These are phyloP conservation scores for Aphelocoma coerulescens DNA, from an alignment of 2,113 vertebrate species.

Conservation along the genomic window DNA sequence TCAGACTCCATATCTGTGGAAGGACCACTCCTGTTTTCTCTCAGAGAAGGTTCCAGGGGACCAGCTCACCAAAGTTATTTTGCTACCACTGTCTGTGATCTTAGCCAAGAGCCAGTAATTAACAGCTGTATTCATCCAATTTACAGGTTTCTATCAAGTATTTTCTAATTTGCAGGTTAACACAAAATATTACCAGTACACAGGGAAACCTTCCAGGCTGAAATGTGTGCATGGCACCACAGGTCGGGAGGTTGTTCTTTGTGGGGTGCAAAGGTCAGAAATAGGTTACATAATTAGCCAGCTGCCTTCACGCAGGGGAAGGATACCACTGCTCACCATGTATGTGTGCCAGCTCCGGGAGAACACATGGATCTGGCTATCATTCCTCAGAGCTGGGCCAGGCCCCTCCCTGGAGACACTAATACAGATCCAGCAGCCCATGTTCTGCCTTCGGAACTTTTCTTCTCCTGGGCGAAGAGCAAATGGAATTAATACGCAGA, in stretches of 20 bases:
- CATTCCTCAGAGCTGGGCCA: neutral
- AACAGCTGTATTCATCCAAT: neutral
- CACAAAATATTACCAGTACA: neutral
- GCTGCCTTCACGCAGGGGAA: neutral
- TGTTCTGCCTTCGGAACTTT: neutral
- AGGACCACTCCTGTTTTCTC: neutral
- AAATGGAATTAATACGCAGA: neutral
- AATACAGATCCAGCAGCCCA: neutral
- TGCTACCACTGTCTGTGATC: neutral
- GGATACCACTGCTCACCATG: neutral
- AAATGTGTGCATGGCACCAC: accelerated
- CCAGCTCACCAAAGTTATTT: neutral
- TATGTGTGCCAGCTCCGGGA: accelerated
- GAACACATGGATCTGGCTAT: neutral
- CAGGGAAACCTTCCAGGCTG: neutral
- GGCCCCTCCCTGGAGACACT: neutral
- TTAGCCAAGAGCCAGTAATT: neutral
- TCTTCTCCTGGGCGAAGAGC: neutral
- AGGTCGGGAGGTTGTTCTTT: accelerated
- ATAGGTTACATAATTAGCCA: neutral
- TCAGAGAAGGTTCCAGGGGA: neutral
- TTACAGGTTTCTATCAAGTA: neutral
- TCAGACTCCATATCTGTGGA: neutral
- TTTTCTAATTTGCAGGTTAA: neutral
- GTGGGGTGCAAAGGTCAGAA: neutral